Evolutionary conservation across 2,888 invertebrate genomes (phyloP), one percentile per base, ranked within the genome.

Genomic region (Sarcophaga carnaria): DNA sequence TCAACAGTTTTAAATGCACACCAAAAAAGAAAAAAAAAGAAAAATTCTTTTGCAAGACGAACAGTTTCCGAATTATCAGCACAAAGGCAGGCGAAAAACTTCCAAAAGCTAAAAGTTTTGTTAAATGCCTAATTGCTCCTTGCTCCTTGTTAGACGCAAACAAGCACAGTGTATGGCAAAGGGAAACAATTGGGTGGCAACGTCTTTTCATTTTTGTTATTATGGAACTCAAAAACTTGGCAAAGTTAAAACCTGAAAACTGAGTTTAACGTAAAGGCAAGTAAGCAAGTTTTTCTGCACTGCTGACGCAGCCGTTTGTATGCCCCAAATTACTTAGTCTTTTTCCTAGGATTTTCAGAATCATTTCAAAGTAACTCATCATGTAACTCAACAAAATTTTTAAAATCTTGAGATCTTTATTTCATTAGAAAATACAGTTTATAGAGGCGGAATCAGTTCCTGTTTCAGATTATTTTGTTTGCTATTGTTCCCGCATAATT

Each of bases 121-220:
- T 77, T 77, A 82, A 86, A 83, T 60, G 71, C 78, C 66, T 86
- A 83, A 83, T 83, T 86, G 86, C 72, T n/a, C n/a, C n/a, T 69
- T 66, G 54, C n/a, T 27, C 2, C 10, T 37, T 2, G 37, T 37
- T 37, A 37, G 10, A 37, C 37, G 37, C 2, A 8, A n/a, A 37
- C 14, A 17, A 14, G 17, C 62, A 79, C 70, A 79, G 69, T 79
- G 64, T 54, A 54, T 17, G 27, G 20, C 5, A 72, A 8, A 59
- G 12, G 12, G 6, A 64, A 17, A n/a, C 11, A 59, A 17, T 2
- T 27, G 11, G 8, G n/a, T 10, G 22, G 37, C 27, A 6, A 59
- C 1, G 5, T 59, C 6, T 59, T 17, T 17, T 14, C 1, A 17
- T 3, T 59, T 59, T 59, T 59, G 1, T 14, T 17, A 14, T 5